Percentiles rank a stretch among this genome's conserved stretches.
Conservation (phyloP, 2,113 vertebrate genomes). For the Boulengeromyrus knoepffleri region DNA sequence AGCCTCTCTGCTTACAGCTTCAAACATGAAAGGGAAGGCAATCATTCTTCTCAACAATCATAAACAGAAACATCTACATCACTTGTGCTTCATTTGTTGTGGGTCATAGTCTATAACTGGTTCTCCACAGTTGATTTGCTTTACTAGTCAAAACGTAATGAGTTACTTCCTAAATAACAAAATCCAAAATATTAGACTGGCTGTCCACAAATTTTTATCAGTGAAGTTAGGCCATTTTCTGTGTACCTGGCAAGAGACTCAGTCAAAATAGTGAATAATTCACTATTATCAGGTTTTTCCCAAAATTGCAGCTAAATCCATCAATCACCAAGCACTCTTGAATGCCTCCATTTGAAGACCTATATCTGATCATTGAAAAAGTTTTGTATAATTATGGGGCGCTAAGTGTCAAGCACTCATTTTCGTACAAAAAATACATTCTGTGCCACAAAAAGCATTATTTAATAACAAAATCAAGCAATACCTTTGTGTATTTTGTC, state of each 20-base stretch:
- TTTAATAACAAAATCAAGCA: no score
- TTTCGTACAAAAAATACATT: no score
- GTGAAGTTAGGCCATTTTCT: not conserved
- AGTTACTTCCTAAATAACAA: not conserved
- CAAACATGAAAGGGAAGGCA: not conserved
- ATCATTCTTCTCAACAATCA: not conserved
- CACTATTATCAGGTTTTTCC: not conserved
- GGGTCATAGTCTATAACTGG: not conserved
- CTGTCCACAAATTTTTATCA: not conserved
- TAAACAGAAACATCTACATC: not conserved
- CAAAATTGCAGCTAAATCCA: not conserved
- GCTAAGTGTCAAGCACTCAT: no score
- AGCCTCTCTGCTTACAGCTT: not conserved
- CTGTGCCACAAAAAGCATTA: no score
- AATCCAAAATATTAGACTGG: not conserved
- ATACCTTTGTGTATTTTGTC: no score
- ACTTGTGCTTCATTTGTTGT: not conserved
- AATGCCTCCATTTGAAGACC: not conserved
- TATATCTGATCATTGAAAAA: not conserved
- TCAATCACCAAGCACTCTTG: not conserved
- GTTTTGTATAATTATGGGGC: not conserved
- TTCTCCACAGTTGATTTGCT: not conserved
- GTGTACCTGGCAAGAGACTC: not conserved
- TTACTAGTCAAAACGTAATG: not conserved
- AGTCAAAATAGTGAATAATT: not conserved